phyloP scores from a whole-genome alignment of 1,140 invertebrate species.

The Eriocheir sinensis region DNA sequence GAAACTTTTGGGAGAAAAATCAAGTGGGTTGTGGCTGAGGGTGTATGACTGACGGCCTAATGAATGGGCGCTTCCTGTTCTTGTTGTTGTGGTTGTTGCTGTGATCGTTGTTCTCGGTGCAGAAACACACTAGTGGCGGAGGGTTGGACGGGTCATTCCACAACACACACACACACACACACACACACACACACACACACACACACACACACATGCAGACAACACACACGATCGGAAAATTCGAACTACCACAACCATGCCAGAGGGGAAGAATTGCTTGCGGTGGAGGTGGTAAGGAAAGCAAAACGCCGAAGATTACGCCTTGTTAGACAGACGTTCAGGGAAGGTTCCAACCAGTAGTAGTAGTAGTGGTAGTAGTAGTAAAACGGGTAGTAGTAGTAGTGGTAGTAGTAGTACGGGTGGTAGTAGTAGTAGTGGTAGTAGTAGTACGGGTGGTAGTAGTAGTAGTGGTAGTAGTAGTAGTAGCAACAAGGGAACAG shows the following conservation, averaged over 20 bases:
- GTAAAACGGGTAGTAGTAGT: background rate
- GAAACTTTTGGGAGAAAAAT: background rate
- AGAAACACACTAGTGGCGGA: background rate
- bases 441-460: background rate
- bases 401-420: background rate
- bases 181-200: background rate
- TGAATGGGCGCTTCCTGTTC: background rate
- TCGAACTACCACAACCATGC: constrained; percentile 12
- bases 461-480: background rate
- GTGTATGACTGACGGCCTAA: too few species aligned
- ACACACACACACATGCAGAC: background rate
- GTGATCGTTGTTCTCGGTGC: background rate
- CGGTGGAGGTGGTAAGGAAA: background rate
- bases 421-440: background rate
- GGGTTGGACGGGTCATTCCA: background rate
- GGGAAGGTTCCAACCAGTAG: background rate
- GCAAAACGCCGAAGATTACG: background rate
- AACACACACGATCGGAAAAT: background rate
- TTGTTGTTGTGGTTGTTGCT: background rate
- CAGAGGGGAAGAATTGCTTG: background rate
- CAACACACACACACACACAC: background rate
- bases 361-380: background rate
- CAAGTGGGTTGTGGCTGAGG: background rate
- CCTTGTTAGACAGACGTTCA: background rate
- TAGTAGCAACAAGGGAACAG: background rate